Conservation (phyloP, 1,140 invertebrate species). For the Drosophila lacteicornis region DNA sequence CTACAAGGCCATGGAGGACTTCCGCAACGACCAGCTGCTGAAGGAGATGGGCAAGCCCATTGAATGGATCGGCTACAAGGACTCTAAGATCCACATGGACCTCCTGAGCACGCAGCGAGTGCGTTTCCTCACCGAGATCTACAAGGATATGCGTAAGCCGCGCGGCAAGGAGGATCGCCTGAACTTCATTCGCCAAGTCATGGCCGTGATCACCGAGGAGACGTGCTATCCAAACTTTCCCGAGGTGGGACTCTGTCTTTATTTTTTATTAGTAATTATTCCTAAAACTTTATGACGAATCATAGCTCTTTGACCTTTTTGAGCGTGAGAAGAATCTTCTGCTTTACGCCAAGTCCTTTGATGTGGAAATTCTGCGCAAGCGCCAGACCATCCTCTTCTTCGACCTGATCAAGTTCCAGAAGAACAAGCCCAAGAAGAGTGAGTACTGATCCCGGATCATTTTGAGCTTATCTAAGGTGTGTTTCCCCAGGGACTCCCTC, state of each 20-base stretch:
- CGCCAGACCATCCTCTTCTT: conserved; percentile 78
- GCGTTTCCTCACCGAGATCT: conserved; percentile 86
- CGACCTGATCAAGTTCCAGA: conserved; percentile 75
- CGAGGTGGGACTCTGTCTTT: conserved; percentile 43
- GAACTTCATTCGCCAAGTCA: conserved; percentile 60
- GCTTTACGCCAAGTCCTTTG: conserved; percentile 67
- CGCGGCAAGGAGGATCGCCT: conserved; percentile 57
- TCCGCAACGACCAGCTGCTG: conserved; percentile 85
- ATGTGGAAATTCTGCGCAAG: conserved; percentile 73
- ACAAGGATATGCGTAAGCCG: conserved; percentile 82
- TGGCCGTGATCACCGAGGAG: conserved; percentile 65
- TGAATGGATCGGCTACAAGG: conserved; percentile 86
- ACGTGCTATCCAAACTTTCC: conserved; percentile 70
- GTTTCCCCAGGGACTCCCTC: conserved; percentile 45
- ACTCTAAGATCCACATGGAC: conserved; percentile 86
- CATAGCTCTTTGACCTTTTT: conserved; percentile 76
- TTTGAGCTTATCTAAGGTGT: background rate
- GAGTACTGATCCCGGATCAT: background rate
- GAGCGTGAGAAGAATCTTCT: conserved; percentile 80
- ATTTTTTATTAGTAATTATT: background rate
- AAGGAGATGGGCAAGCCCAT: conserved; percentile 86
- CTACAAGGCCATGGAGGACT: conserved; percentile 80
- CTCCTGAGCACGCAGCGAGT: conserved; percentile 87
- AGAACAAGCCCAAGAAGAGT: conserved; percentile 45
- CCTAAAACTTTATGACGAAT: background rate